phyloP scores from a whole-genome alignment of 2,797 vertebrate genomes.

The Morus bassanus region DNA sequence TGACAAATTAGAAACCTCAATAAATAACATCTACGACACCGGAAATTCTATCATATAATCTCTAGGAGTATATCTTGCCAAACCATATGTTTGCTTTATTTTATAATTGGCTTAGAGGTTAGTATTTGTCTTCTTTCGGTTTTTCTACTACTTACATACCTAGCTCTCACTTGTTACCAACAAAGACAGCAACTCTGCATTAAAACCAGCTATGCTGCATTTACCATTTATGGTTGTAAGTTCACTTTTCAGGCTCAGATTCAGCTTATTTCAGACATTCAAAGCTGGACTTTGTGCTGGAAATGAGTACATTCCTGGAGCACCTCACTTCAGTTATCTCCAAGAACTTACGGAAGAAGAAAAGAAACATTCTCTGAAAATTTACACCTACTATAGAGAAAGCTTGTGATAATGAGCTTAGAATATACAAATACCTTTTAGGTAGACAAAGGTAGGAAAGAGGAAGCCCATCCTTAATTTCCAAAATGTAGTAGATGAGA shows the following conservation, averaged over 20 bases:
- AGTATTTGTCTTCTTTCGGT: background rate
- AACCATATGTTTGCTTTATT: background rate
- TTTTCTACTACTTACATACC: background rate
- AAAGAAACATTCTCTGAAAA: background rate
- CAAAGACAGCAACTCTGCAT: background rate
- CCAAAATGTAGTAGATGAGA: background rate
- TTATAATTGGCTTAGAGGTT: background rate
- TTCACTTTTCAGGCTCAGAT: background rate
- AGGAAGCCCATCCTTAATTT: background rate
- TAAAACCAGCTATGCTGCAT: background rate
- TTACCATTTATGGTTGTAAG: background rate
- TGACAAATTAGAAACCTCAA: background rate
- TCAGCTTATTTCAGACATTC: background rate
- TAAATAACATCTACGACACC: background rate
- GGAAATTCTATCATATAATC: background rate
- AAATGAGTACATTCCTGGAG: background rate
- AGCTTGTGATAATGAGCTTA: background rate
- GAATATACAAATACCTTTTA: background rate
- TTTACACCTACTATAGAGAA: background rate
- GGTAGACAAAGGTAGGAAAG: background rate
- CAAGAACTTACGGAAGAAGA: background rate
- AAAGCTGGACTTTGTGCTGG: background rate
- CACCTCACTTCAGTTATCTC: background rate
- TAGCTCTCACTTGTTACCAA: background rate
- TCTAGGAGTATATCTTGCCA: background rate